Evolutionary conservation across 1,140 invertebrate species (phyloP).

Genomic region (Philotrypesis tridentata): DNA sequence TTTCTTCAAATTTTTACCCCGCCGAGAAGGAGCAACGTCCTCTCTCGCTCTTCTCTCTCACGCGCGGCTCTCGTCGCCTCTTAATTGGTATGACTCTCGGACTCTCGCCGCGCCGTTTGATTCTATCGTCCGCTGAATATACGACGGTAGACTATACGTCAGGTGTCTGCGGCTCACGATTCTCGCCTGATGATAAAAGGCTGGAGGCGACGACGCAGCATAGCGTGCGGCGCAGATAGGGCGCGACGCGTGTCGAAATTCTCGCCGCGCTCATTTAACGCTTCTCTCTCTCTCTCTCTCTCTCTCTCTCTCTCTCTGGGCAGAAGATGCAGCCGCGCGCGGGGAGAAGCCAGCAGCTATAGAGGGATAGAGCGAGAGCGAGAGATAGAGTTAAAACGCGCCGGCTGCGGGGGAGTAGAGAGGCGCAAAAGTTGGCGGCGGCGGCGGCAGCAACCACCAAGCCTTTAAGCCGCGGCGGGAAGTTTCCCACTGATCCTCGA

Average conservation of each 20-base stretch:
- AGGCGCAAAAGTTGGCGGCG: constrained; percentile 56
- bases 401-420: constrained; percentile 42
- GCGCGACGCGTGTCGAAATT: constrained; percentile 7
- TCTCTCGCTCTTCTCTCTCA: not conserved
- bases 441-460: constrained; percentile 71
- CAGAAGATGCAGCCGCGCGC: not conserved
- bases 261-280: not conserved
- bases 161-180: constrained; percentile 40
- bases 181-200: constrained; percentile 43
- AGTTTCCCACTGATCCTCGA: constrained; percentile 73
- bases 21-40: not conserved
- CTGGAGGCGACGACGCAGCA: not conserved
- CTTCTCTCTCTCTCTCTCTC: not conserved
- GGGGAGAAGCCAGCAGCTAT: not conserved
- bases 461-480: constrained; percentile 73
- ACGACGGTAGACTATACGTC: constrained; percentile 52
- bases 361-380: constrained; percentile 26
- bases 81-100: constrained; percentile 57
- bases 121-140: constrained; percentile 57
- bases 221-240: not conserved
- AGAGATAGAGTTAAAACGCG: constrained; percentile 32
- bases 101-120: constrained; percentile 47
- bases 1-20: too few relatives aligned
- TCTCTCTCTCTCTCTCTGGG: not conserved
- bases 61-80: constrained; percentile 17